These are phyloP conservation scores for Phylloscopus collybita DNA, from an alignment of 2,797 vertebrate genomes.

Conservation along the genomic window DNA sequence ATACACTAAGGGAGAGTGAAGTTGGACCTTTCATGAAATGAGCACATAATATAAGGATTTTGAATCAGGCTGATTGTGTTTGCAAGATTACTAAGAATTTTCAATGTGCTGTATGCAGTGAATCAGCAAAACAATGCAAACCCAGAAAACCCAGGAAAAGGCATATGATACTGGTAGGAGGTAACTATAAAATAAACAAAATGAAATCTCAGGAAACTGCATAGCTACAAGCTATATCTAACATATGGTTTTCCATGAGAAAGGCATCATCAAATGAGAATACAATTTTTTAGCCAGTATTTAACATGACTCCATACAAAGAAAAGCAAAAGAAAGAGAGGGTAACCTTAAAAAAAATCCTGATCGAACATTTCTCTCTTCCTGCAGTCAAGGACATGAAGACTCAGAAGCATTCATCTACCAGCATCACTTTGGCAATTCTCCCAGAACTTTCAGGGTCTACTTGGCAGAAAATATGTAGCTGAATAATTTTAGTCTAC, in stretches of 20 bases:
- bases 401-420: slow-evolving; percentile 19
- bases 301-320: neutral
- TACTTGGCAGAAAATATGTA: slow-evolving; percentile 22
- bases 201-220: neutral
- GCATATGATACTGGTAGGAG: neutral
- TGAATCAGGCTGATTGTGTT: neutral
- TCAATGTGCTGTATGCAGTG: neutral
- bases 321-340: neutral
- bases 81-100: neutral
- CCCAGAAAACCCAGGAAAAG: neutral
- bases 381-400: slow-evolving; percentile 16
- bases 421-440: slow-evolving; percentile 22
- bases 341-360: neutral
- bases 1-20: neutral
- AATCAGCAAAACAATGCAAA: slow-evolving; percentile 4
- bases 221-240: neutral
- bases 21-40: neutral
- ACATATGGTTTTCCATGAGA: neutral
- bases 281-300: neutral
- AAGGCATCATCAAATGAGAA: neutral
- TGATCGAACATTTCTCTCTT: neutral
- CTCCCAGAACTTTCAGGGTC: slow-evolving; percentile 56
- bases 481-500: slow-evolving; percentile 25
- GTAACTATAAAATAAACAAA: neutral
- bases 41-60: neutral